Evolutionary conservation across 2,888 invertebrate species (phyloP).

Genomic region (Euplagia quadripunctaria): DNA sequence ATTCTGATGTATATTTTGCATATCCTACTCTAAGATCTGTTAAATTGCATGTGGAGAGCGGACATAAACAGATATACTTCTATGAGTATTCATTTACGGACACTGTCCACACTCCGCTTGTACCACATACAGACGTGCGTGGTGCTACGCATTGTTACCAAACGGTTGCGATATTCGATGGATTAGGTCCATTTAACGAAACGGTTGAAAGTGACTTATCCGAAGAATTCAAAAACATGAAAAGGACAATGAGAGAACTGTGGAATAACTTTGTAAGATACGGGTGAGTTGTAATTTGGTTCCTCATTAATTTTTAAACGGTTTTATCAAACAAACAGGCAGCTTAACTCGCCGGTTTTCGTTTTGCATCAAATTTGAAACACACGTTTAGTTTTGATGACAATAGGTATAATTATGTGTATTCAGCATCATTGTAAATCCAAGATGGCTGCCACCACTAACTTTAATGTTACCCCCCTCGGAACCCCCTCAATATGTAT

Average conservation of each 20-base stretch:
- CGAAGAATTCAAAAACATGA: conserved; percentile 46
- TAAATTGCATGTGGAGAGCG: conserved; percentile 46
- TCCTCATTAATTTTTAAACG: not conserved
- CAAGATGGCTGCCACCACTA: too few relatives aligned
- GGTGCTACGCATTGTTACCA: conserved; percentile 64
- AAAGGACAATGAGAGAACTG: conserved; percentile 41
- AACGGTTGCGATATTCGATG: conserved; percentile 32
- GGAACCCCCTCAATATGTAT: too few relatives aligned
- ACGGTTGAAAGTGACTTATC: conserved; percentile 23
- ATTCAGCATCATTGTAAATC: too few relatives aligned
- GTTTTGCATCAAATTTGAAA: too few relatives aligned
- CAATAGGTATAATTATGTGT: too few relatives aligned
- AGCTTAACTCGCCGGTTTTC: too few relatives aligned
- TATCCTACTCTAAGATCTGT: conserved; percentile 58
- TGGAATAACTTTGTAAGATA: conserved; percentile 55
- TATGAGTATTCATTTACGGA: conserved; percentile 64
- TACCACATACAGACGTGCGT: conserved; percentile 49
- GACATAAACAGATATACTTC: conserved; percentile 57
- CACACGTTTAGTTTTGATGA: too few relatives aligned
- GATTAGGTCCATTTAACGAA: not conserved
- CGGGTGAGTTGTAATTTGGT: conserved; percentile 47
- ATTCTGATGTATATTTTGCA: conserved; percentile 69
- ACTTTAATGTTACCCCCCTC: too few relatives aligned
- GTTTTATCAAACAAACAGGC: too few relatives aligned
- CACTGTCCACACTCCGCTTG: conserved; percentile 33